These are phyloP conservation scores for Caenorhabditis sp. DNA, from an alignment of 2,888 invertebrate species.

Conservation along the genomic window DNA sequence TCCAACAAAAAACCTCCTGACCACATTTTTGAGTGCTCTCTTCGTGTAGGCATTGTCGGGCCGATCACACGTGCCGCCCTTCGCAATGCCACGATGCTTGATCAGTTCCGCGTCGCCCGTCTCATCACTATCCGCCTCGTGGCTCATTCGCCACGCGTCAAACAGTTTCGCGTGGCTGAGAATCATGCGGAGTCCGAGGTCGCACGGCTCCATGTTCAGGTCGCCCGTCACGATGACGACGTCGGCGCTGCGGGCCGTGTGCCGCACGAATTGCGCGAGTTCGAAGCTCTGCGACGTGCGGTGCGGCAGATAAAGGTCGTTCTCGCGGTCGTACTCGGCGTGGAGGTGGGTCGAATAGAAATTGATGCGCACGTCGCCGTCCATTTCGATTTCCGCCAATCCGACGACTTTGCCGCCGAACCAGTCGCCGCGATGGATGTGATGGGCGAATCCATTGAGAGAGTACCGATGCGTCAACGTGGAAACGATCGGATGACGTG, in stretches of 20 bases:
- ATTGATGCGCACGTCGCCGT: slow-evolving; percentile 85
- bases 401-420: slow-evolving; percentile 91
- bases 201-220: slow-evolving; percentile 91
- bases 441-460: slow-evolving; percentile 96
- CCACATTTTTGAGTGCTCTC: slow-evolving; percentile 29
- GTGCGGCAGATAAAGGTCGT: slow-evolving; percentile 91
- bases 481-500: slow-evolving; percentile 88
- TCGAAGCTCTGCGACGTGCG: slow-evolving; percentile 85
- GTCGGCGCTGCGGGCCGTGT: slow-evolving; percentile 85
- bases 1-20: slow-evolving; percentile 14
- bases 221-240: slow-evolving; percentile 92
- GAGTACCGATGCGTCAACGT: slow-evolving; percentile 93
- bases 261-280: slow-evolving; percentile 92
- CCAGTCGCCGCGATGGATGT: slow-evolving; percentile 94
- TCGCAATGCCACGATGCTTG: slow-evolving; percentile 54
- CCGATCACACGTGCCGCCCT: slow-evolving; percentile 86
- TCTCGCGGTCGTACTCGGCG: slow-evolving; percentile 90
- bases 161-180: slow-evolving; percentile 70
- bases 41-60: slow-evolving; percentile 88
- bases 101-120: slow-evolving; percentile 20
- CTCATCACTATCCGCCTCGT: slow-evolving; percentile 44
- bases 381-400: slow-evolving; percentile 78
- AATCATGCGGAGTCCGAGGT: slow-evolving; percentile 80
- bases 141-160: slow-evolving; percentile 74
- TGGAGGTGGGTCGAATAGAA: slow-evolving; percentile 95